Evolutionary conservation across 2,797 vertebrate species (phyloP).

Genomic region (Takifugu ocellatus): DNA sequence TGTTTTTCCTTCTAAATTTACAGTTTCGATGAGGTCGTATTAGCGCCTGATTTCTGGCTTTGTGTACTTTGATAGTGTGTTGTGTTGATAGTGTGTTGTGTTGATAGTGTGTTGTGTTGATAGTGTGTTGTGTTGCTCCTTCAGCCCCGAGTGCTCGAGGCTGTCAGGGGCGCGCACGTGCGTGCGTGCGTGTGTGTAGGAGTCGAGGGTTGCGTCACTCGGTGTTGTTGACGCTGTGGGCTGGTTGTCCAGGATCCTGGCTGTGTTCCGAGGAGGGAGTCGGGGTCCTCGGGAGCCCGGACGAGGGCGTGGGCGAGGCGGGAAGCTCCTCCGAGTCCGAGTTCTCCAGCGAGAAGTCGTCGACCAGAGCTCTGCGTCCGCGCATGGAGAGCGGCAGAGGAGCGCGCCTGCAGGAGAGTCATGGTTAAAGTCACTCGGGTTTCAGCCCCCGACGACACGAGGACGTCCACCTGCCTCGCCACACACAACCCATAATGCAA

Average conservation of each 20-base stretch:
- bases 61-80: slow-evolving; percentile 28
- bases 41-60: slow-evolving; percentile 34
- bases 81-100: slow-evolving; percentile 24
- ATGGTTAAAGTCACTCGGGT: too few relatives aligned
- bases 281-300: slow-evolving; percentile 71
- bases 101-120: slow-evolving; percentile 27
- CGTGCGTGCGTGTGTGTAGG: slow-evolving; percentile 11
- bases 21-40: slow-evolving; percentile 32
- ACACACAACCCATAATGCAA: too few relatives aligned
- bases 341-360: slow-evolving; percentile 86
- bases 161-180: neutral
- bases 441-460: too few relatives aligned
- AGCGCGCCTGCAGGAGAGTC: slow-evolving; percentile 60
- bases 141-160: slow-evolving; percentile 44
- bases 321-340: slow-evolving; percentile 84
- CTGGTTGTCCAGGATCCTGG: slow-evolving; percentile 57
- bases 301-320: slow-evolving; percentile 74
- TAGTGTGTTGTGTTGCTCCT: slow-evolving; percentile 28
- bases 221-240: slow-evolving; percentile 74
- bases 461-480: too few relatives aligned
- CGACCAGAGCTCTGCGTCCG: slow-evolving; percentile 82
- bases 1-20: slow-evolving; percentile 14
- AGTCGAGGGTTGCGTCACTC: slow-evolving; percentile 60
- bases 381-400: slow-evolving; percentile 76
- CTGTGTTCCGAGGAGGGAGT: slow-evolving; percentile 72